Percentiles rank a stretch among this genome's conserved stretches.
These are phyloP conservation scores for Archips xylosteana DNA, from an alignment of 2,888 invertebrate genomes.

Conservation along the genomic window DNA sequence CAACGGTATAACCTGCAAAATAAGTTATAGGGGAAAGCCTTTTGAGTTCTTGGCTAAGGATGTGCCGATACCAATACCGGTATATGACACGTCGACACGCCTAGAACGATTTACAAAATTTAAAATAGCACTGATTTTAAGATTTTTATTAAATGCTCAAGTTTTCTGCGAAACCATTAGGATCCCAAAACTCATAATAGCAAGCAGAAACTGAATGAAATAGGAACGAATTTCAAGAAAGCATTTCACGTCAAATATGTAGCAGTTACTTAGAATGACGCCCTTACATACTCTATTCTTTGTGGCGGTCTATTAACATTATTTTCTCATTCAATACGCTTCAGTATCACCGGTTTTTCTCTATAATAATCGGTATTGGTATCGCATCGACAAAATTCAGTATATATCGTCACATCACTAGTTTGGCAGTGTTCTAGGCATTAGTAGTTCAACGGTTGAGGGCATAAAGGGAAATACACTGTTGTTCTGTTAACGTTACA, in stretches of 20 bases:
- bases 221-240: too few relatives aligned
- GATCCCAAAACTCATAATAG: too few relatives aligned
- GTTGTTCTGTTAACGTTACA: slow-evolving; percentile 56
- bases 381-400: not conserved
- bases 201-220: too few relatives aligned
- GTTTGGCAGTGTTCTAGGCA: not conserved
- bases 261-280: too few relatives aligned
- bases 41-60: not conserved
- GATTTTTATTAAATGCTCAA: not conserved
- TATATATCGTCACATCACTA: not conserved
- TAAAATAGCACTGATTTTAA: not conserved
- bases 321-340: too few relatives aligned
- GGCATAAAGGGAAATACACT: slow-evolving; percentile 52
- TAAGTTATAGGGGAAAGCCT: not conserved
- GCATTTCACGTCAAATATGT: too few relatives aligned
- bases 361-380: not conserved
- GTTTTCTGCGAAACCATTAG: not conserved
- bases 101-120: not conserved
- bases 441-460: slow-evolving; percentile 20
- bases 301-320: too few relatives aligned
- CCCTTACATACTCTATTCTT: too few relatives aligned
- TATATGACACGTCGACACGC: not conserved
- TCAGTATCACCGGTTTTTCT: not conserved
- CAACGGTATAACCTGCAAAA: not conserved
- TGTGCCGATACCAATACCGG: not conserved